These are phyloP conservation scores for Megatriorchis doriae DNA, from an alignment of 2,113 vertebrate genomes.

Conservation along the genomic window DNA sequence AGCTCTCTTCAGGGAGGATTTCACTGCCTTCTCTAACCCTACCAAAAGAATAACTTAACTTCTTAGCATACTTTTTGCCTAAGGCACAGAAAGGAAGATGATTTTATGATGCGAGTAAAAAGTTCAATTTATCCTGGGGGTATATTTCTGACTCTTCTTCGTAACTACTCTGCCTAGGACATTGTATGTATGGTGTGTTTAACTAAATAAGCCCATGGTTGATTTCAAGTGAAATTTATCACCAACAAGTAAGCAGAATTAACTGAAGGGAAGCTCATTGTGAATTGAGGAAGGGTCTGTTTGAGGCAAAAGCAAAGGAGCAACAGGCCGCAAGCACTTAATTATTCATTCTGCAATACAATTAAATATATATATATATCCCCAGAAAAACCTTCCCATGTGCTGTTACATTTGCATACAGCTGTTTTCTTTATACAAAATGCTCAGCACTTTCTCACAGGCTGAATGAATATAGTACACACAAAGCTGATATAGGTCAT, in stretches of 20 bases:
- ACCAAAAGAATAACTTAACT: constrained; percentile 10
- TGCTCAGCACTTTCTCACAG: neutral
- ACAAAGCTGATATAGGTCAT: neutral
- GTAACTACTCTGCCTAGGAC: neutral
- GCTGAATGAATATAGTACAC: neutral
- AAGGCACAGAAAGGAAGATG: constrained; percentile 21
- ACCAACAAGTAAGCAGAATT: constrained; percentile 5
- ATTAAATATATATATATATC: neutral
- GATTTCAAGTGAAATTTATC: constrained; percentile 28
- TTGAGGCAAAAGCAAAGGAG: neutral
- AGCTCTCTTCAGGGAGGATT: neutral
- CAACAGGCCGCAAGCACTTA: neutral
- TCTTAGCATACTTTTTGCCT: constrained; percentile 41
- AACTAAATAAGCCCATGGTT: constrained; percentile 41
- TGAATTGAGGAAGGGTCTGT: neutral
- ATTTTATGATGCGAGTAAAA: constrained; percentile 35
- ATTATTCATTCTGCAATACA: neutral
- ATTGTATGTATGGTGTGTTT: constrained; percentile 2
- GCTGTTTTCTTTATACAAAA: neutral
- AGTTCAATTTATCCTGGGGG: constrained; percentile 23
- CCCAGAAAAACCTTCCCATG: neutral
- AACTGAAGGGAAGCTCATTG: constrained; percentile 37
- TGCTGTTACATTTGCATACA: neutral
- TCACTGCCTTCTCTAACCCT: neutral
- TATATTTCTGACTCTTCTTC: constrained; percentile 17